These are phyloP conservation scores for Polyergus mexicanus DNA, from an alignment of 1,140 invertebrate species.

Conservation along the genomic window DNA sequence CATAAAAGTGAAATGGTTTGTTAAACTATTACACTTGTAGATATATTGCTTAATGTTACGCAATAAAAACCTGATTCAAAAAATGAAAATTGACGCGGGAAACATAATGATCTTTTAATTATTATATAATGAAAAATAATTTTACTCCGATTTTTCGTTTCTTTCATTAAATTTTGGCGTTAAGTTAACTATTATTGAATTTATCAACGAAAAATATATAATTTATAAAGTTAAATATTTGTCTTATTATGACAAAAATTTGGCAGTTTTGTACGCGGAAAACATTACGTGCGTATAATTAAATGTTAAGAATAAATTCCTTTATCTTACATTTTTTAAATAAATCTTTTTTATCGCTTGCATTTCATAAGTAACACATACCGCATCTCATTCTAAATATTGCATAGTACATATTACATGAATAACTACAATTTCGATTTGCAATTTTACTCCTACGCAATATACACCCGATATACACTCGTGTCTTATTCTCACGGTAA, in stretches of 20 bases:
- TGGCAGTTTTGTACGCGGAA: no score
- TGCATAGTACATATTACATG: neutral
- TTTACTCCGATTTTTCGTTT: neutral
- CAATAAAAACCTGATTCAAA: neutral
- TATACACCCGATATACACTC: no score
- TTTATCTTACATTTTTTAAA: neutral
- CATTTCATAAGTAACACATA: neutral
- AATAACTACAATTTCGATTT: neutral
- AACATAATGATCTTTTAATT: neutral
- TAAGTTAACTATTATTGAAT: neutral
- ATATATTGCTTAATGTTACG: constrained; percentile 13
- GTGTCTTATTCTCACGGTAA: neutral
- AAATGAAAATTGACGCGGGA: neutral
- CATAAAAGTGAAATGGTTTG: constrained; percentile 8
- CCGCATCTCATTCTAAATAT: neutral
- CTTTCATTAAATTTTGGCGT: neutral
- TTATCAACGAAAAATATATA: neutral
- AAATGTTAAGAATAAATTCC: neutral
- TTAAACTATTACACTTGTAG: neutral
- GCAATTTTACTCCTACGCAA: no score
- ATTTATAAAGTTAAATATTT: constrained; percentile 8
- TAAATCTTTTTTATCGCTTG: neutral
- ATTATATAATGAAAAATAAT: neutral
- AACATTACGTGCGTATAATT: neutral
- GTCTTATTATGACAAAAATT: no score